Evolutionary conservation across 2,888 invertebrate species (phyloP).

Genomic region (Sinodicranocentrus sp.): DNA sequence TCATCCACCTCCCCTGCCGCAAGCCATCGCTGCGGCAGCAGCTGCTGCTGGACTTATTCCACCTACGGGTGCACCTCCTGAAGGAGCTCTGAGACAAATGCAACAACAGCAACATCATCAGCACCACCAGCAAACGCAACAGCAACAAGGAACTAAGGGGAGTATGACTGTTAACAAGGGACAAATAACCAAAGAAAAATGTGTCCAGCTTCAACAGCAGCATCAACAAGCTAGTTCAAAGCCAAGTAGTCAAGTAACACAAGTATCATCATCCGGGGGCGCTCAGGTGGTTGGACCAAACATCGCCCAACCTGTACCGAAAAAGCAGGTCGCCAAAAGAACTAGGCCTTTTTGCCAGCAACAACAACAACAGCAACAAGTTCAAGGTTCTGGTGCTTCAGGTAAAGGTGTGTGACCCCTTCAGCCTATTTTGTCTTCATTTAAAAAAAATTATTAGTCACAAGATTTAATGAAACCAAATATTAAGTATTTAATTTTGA

Average conservation of each 20-base stretch:
- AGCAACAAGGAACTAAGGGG: slow-evolving; percentile 25
- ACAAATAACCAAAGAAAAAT: slow-evolving; percentile 58
- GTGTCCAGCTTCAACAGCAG: slow-evolving; percentile 50
- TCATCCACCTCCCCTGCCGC: slow-evolving; percentile 78
- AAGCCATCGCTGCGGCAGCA: slow-evolving; percentile 78
- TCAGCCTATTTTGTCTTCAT: not conserved
- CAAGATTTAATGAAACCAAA: no score
- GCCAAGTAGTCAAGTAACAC: slow-evolving; percentile 45
- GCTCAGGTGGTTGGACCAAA: slow-evolving; percentile 27
- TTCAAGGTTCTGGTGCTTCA: slow-evolving; percentile 42
- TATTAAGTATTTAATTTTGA: no score
- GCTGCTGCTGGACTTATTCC: slow-evolving; percentile 78
- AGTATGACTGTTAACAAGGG: slow-evolving; percentile 50
- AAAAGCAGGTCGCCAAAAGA: slow-evolving; percentile 75
- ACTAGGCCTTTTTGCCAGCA: slow-evolving; percentile 74
- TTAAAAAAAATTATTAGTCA: no score
- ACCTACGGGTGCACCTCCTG: slow-evolving; percentile 69
- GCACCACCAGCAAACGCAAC: slow-evolving; percentile 65
- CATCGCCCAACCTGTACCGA: slow-evolving; percentile 48
- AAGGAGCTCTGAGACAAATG: slow-evolving; percentile 57
- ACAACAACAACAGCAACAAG: slow-evolving; percentile 44
- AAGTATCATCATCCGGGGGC: slow-evolving; percentile 41
- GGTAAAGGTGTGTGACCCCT: slow-evolving; percentile 26
- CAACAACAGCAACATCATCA: slow-evolving; percentile 56
- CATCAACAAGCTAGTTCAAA: slow-evolving; percentile 41